Evolutionary conservation across 2,113 vertebrate genomes (phyloP).

Genomic region (Oryctolagus cuniculus): DNA sequence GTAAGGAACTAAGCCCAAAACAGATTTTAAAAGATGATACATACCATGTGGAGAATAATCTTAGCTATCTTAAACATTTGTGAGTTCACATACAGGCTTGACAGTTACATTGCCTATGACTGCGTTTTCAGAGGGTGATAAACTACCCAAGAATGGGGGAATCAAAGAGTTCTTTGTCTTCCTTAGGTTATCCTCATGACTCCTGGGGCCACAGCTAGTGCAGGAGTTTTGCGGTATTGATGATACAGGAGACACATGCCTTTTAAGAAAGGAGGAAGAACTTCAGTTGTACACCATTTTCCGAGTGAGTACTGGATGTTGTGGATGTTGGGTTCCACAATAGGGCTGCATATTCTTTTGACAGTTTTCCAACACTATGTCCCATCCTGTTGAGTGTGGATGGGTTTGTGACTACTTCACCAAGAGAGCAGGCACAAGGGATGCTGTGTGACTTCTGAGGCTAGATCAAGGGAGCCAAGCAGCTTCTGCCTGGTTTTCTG

Average conservation of each 20-base stretch:
- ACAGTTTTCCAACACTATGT: not conserved
- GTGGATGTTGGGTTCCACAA: not conserved
- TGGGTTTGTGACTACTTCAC: not conserved
- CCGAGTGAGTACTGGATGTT: not conserved
- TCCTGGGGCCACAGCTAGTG: not conserved
- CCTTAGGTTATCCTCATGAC: not conserved
- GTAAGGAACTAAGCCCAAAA: not conserved
- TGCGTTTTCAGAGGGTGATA: not conserved
- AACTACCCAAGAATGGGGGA: not conserved
- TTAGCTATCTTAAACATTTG: not conserved
- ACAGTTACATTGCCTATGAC: not conserved
- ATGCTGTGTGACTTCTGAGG: not conserved
- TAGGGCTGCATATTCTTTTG: not conserved
- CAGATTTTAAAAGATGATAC: conserved; percentile 2
- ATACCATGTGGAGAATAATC: not conserved
- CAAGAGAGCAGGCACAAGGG: not conserved
- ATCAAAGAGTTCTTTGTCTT: not conserved
- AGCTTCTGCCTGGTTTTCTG: not conserved
- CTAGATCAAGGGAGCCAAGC: not conserved
- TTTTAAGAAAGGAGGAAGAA: not conserved
- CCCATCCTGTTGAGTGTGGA: not conserved
- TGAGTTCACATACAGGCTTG: not conserved
- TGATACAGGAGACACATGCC: not conserved
- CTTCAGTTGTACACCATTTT: not conserved
- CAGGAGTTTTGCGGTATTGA: not conserved